Conservation (phyloP, 2,113 vertebrate species). For the Hiodon tergisus region DNA sequence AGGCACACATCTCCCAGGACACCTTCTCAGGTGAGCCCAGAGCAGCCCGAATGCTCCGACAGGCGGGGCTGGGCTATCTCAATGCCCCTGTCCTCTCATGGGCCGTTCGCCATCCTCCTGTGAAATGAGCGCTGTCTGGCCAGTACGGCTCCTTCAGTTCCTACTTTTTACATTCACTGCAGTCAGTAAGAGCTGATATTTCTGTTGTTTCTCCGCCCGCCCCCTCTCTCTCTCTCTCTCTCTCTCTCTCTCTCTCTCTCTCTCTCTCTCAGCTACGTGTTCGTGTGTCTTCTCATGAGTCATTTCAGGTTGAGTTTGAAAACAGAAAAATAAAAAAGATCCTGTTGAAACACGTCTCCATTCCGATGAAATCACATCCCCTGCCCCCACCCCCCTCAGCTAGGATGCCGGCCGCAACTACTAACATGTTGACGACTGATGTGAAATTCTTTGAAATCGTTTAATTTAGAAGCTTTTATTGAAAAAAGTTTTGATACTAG, state of each 20-base stretch:
- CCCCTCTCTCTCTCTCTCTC: not conserved
- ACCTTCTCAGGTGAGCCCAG: conserved; percentile 35
- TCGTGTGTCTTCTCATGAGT: not conserved
- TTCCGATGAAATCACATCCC: not conserved
- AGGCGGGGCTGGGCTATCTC: not conserved
- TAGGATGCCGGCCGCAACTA: not conserved
- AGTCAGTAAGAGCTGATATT: not conserved
- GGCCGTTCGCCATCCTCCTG: not conserved
- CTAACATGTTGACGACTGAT: no score
- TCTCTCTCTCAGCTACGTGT: not conserved
- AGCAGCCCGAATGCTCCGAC: not conserved
- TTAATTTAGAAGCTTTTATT: no score
- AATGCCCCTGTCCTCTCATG: not conserved
- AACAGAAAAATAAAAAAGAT: no score
- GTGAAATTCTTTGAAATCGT: no score
- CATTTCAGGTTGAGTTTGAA: not conserved
- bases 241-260: not conserved
- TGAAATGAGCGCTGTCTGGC: not conserved
- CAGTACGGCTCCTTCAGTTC: no score
- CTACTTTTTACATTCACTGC: not conserved
- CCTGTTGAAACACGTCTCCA: not conserved
- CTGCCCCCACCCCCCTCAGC: not conserved
- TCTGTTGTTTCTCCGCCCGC: not conserved
- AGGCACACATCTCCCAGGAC: not conserved
- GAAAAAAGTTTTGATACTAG: no score